phyloP scores from a whole-genome alignment of 2,113 vertebrate genomes.

The Forbesichthys agassizii region DNA sequence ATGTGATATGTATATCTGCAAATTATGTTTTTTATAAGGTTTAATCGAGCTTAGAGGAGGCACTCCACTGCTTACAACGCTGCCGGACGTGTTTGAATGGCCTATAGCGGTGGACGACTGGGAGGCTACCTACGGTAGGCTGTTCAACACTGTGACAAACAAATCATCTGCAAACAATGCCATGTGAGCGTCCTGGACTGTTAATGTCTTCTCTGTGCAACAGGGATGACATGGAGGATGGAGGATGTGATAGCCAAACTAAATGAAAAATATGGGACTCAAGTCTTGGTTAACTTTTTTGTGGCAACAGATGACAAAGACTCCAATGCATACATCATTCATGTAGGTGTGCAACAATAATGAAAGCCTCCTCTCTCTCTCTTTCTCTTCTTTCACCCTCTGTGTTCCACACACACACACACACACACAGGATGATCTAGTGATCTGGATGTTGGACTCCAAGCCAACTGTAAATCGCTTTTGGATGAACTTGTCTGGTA shows the following conservation, averaged over 20 bases:
- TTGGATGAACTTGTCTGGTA: no score
- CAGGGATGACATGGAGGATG: slow-evolving; percentile 83
- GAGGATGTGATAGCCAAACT: slow-evolving; percentile 85
- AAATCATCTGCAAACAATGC: neutral
- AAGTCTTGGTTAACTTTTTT: slow-evolving; percentile 88
- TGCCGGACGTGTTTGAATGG: slow-evolving; percentile 86
- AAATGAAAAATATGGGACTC: slow-evolving; percentile 87
- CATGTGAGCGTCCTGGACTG: neutral
- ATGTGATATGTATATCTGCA: neutral
- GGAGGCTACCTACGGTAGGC: slow-evolving; percentile 80
- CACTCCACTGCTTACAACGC: slow-evolving; percentile 79
- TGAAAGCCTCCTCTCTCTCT: neutral
- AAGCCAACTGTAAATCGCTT: no score
- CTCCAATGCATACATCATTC: slow-evolving; percentile 88
- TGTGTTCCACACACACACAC: neutral
- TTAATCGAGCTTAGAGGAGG: slow-evolving; percentile 86
- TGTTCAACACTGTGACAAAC: neutral
- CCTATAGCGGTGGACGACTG: slow-evolving; percentile 86
- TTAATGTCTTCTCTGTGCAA: neutral
- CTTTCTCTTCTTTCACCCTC: neutral
- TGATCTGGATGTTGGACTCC: no score
- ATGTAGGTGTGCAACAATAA: slow-evolving; percentile 80
- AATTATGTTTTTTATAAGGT: slow-evolving; percentile 69
- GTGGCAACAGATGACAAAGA: slow-evolving; percentile 90
- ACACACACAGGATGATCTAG: neutral